Percentiles rank a stretch among this genome's conserved stretches.
phyloP scores from a whole-genome alignment of 2,113 vertebrate species.

The Xyliphius kryptos region DNA sequence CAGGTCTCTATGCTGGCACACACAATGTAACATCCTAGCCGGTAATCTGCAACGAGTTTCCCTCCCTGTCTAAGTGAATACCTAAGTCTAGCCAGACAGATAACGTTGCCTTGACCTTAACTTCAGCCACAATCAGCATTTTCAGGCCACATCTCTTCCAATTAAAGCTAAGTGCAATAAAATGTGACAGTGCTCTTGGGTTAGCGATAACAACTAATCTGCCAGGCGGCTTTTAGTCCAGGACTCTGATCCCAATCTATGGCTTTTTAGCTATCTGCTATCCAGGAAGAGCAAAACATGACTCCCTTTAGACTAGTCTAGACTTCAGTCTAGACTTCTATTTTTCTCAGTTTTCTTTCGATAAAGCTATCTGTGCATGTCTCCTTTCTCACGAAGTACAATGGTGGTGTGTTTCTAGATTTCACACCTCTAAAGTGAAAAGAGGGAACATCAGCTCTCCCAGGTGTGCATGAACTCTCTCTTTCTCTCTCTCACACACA shows the following conservation, averaged over 20 bases:
- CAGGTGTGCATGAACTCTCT: too few species aligned
- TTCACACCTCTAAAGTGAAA: too few species aligned
- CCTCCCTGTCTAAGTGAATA: constrained; percentile 6
- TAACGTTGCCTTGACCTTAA: constrained; percentile 26
- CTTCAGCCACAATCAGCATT: constrained; percentile 27
- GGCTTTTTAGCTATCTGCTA: constrained; percentile 24
- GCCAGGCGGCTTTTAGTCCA: constrained; percentile 20
- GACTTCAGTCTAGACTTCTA: constrained; percentile 18
- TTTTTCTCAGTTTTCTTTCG: too few species aligned
- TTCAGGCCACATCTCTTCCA: constrained; percentile 28
- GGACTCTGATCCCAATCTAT: constrained; percentile 24
- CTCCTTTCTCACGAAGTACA: too few species aligned
- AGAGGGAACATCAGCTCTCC: too few species aligned
- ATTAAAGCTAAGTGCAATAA: constrained; percentile 41
- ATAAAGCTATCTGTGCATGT: too few species aligned
- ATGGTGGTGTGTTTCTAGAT: too few species aligned
- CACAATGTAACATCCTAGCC: too few species aligned
- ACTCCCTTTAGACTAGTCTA: too few species aligned
- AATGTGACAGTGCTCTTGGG: constrained; percentile 25
- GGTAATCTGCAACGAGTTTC: too few species aligned
- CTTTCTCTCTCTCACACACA: too few species aligned
- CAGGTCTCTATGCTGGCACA: too few species aligned
- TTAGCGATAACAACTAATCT: constrained; percentile 39
- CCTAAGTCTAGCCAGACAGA: constrained; percentile 8
- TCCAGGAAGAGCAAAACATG: constrained; percentile 27